Conservation (phyloP, 2,888 invertebrate genomes). For the Hemicrepidius hirtus region DNA sequence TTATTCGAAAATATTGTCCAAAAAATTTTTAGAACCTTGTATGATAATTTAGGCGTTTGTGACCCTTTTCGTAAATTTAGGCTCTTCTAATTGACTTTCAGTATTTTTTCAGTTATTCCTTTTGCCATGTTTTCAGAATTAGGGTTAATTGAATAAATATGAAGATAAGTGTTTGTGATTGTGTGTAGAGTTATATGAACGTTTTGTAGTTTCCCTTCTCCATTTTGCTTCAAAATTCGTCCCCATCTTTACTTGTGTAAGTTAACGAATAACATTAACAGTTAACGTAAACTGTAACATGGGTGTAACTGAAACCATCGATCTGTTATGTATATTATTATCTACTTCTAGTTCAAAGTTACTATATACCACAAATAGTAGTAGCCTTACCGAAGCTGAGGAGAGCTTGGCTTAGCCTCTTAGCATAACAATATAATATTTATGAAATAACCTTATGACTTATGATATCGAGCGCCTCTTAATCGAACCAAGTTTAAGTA, state of each 20-base stretch:
- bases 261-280: conserved; percentile 72
- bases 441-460: conserved; percentile 73
- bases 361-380: conserved; percentile 74
- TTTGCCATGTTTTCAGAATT: no score
- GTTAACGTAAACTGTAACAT: conserved; percentile 72
- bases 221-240: conserved; percentile 35
- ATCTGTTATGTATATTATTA: conserved; percentile 71
- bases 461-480: conserved; percentile 74
- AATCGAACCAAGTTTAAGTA: conserved; percentile 66
- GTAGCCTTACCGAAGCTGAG: conserved; percentile 63
- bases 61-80: background rate
- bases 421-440: conserved; percentile 74
- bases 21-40: conserved; percentile 1
- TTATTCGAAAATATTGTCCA: conserved; percentile 8
- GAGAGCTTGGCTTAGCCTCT: conserved; percentile 68
- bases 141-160: no score
- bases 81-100: conserved; percentile 4
- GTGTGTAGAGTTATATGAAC: background rate
- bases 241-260: conserved; percentile 31
- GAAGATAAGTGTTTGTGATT: no score
- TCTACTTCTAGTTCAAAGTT: conserved; percentile 73
- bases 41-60: conserved; percentile 1
- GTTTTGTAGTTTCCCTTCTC: conserved; percentile 30
- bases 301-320: conserved; percentile 73
- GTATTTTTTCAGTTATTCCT: background rate